phyloP scores from a whole-genome alignment of 2,113 vertebrate genomes.

The Lasiurus cinereus region DNA sequence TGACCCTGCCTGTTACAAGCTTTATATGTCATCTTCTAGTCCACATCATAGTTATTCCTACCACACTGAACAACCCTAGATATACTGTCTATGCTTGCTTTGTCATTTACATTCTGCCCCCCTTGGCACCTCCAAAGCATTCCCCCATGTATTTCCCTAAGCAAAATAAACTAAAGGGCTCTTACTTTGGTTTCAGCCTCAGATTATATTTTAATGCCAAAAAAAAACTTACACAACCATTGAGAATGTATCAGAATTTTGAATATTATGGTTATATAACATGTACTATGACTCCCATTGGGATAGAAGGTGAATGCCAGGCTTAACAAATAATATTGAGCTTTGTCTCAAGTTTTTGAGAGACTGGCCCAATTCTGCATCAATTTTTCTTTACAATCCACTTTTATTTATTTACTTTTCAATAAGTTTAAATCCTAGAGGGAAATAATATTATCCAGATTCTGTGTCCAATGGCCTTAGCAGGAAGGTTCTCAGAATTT shows the following conservation, averaged over 20 bases:
- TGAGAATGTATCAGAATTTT: conserved; percentile 33
- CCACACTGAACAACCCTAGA: background rate
- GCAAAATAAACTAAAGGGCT: background rate
- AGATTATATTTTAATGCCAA: conserved; percentile 55
- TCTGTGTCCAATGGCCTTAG: background rate
- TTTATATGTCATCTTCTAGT: background rate
- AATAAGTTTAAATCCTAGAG: background rate
- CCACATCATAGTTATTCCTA: background rate
- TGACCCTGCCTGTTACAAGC: background rate
- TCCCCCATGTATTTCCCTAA: background rate
- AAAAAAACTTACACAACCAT: conserved; percentile 15
- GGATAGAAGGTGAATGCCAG: conserved; percentile 10
- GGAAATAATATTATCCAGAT: background rate
- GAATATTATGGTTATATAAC: conserved; percentile 49
- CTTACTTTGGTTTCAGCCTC: background rate
- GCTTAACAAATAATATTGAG: conserved; percentile 50
- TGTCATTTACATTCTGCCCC: background rate
- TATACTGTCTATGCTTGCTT: background rate
- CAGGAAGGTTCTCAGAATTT: background rate
- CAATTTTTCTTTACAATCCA: background rate
- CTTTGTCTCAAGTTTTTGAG: conserved; percentile 53
- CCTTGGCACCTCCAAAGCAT: background rate
- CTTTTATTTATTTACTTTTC: background rate
- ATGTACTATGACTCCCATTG: background rate
- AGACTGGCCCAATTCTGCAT: background rate